Percentiles rank a stretch among this genome's conserved stretches.
phyloP scores from a whole-genome alignment of 2,888 invertebrate genomes.

The Hypsopygia costalis region DNA sequence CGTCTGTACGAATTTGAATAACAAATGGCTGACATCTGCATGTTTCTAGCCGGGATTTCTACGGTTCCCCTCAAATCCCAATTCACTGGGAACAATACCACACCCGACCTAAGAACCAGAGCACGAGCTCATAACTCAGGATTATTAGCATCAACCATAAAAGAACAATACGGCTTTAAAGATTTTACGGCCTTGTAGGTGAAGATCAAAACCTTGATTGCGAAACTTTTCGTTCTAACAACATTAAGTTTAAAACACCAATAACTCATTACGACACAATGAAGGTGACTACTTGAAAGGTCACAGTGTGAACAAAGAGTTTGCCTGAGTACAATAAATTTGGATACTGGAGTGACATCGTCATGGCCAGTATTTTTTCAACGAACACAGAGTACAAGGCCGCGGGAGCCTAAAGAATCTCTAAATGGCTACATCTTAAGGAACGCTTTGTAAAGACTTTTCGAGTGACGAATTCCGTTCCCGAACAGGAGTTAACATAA shows the following conservation, averaged over 20 bases:
- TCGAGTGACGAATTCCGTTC: not conserved
- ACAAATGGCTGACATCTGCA: constrained; percentile 75
- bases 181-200: constrained; percentile 2
- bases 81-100: constrained; percentile 35
- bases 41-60: constrained; percentile 53
- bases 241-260: constrained; percentile 22
- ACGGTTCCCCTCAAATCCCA: constrained; percentile 43
- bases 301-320: constrained; percentile 4
- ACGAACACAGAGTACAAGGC: not conserved
- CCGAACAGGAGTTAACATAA: not conserved
- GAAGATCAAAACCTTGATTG: constrained; percentile 17
- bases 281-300: constrained; percentile 13
- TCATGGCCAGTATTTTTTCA: not conserved
- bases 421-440: not conserved
- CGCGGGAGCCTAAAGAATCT: not conserved
- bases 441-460: not conserved
- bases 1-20: constrained; percentile 72
- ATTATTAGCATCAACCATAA: constrained; percentile 17
- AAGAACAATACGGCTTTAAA: constrained; percentile 2
- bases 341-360: not conserved
- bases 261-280: constrained; percentile 23
- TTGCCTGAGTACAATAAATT: constrained; percentile 3
- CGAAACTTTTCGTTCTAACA: constrained; percentile 20
- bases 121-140: constrained; percentile 32
- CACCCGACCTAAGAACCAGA: constrained; percentile 33